Evolutionary conservation across 1,140 invertebrate species (phyloP), one percentile per base, ranked within the genome.

Genomic region (Zaprionus lachaisei): DNA sequence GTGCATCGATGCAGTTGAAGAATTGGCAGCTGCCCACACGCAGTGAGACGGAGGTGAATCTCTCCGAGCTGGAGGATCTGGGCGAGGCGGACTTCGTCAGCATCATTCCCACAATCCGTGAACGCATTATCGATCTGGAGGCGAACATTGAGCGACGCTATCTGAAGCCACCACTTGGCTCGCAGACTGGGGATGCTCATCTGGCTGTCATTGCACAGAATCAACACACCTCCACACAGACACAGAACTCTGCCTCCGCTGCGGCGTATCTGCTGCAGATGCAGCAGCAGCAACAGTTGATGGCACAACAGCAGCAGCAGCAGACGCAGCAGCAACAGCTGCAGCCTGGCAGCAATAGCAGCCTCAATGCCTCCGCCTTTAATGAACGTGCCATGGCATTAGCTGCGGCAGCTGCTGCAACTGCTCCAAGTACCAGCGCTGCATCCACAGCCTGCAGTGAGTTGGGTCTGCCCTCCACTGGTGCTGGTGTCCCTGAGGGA

Each of bases 1-100:
- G 96, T 65, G 98, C 98, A 1, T 98, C 97, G 73, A 98, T 99
- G 95, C 98, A 99, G 92, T 95, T 98, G 1, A 98, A 98, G 94
- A 96, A 97, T 54, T 98, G 97, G 97, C 96, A 97, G 87, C 93
- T 97, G 7, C 96, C 95, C 41, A 94, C 94, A 58, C 94, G 95
- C 81, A 94, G 95, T 72, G 95, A 94, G 56, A 94, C 94, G 26
- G 93, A 95, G 5, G 82, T 94, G 5, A 91, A 82, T 38, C 93
- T 95, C 71, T 94, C 65, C n/a, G 80, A 87, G 37, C 93, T 94
- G 47, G 92, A 94, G 3, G 95, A 96, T 84, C 66, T 92, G 0
- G 78, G 56, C 26, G 92, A 92, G 14, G 87, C 92, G 41, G 92
- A 93, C 15, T 92, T 92, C 62, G 80, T 92, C 7, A 92, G 89